Base-by-base conservation (phyloP, 2,888 invertebrate species). In the Standfussiana lucernea region DNA sequence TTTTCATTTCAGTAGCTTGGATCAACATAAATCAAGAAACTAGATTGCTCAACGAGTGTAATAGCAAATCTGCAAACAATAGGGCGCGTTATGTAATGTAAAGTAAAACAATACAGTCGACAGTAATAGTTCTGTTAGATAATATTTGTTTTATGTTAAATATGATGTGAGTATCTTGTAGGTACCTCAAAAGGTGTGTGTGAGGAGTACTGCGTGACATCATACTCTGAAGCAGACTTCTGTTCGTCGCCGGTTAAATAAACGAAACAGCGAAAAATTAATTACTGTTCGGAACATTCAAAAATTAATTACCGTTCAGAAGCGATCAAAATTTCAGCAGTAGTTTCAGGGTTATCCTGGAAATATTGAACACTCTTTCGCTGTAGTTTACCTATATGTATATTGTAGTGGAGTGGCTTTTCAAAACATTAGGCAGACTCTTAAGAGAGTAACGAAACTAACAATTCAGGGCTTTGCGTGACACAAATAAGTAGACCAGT, bases 81-180 rank as follows among this genome's bases (percentile, higher is more conserved):
- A 77, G 68, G 28, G 62, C 32, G 53, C 35, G 53, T 87, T 85
- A 88, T 79, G 82, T 89, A 87, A 86, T 61, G 35, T 28, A 37
- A 74, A 79, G 80, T 85, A 82, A 78, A 83, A 77, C 77, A 82
- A 56, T 61, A 74, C 73, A 70, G 76, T 65, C 75, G 70, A 59
- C 83, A 75, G 73, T 79, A 62, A 64, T 64, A 75, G 69, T 71
- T 69, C 74, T 47, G 50, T 77, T 71, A 84, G 83, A 89, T 83
- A 89, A 89, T 86, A 89, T 89, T 89, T 89, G 88, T 79, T 78
- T 79, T 70, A 82, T 80, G 71, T 86, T 83, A 80, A 86, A 85
- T 73, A 80, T 76, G 47, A 80, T 79, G 47, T 32, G n/a, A 59
- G 76, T 59, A 56, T 53, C 77, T 62, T 24, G 72, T 80, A 77